Conservation (phyloP, 2,113 vertebrate genomes). For the Oophaga pumilio region DNA sequence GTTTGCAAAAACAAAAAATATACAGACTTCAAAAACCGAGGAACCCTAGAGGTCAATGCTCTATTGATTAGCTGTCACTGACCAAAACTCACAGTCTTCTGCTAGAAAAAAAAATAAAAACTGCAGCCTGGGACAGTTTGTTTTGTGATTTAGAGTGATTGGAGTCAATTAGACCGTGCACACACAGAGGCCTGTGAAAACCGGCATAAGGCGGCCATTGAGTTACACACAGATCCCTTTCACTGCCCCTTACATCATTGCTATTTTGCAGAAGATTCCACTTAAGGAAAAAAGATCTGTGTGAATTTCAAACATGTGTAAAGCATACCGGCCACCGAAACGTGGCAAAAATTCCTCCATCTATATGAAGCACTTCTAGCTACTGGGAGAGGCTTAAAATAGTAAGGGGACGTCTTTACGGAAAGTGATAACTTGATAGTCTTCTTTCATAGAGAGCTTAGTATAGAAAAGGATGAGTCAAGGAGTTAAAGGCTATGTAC, state of each 20-base stretch:
- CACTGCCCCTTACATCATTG: not conserved
- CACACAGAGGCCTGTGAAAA: conserved; percentile 10
- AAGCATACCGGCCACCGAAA: not conserved
- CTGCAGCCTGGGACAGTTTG: not conserved
- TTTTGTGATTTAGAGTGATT: not conserved
- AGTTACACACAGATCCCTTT: conserved; percentile 13
- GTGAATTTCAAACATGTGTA: conserved; percentile 11
- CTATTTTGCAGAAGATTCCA: conserved; percentile 13
- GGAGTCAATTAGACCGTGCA: not conserved
- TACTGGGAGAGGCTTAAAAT: not conserved
- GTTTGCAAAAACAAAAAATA: not conserved
- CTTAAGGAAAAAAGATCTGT: conserved; percentile 28
- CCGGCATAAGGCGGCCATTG: conserved; percentile 8
- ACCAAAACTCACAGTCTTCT: conserved; percentile 14
- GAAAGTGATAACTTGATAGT: conserved; percentile 21
- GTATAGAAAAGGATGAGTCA: not conserved
- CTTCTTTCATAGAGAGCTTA: not conserved
- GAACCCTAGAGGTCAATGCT: not conserved
- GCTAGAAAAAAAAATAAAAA: not conserved
- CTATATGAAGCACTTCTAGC: conserved; percentile 13
- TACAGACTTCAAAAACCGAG: not conserved
- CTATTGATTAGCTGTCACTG: not conserved
- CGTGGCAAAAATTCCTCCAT: not conserved
- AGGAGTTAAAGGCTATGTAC: not conserved
- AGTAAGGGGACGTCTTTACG: not conserved